These are phyloP conservation scores for Sardinella longiceps DNA, from an alignment of 2,797 vertebrate genomes.

Conservation along the genomic window DNA sequence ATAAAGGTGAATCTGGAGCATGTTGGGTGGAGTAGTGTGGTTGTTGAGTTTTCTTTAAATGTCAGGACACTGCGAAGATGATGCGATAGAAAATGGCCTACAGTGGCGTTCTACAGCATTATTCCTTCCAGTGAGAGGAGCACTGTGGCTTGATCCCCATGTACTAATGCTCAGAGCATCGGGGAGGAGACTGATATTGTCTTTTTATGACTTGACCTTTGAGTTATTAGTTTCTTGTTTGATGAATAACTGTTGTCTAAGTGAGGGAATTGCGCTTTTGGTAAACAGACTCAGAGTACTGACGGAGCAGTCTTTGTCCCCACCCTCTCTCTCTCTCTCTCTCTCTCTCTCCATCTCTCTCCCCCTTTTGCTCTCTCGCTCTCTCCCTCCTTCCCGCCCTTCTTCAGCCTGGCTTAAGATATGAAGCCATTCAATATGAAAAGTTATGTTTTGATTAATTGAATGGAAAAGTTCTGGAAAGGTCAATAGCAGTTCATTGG, in stretches of 20 bases:
- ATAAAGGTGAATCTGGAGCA: not conserved
- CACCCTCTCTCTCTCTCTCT: conserved; percentile 39
- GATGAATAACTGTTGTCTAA: conserved; percentile 77
- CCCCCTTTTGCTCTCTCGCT: conserved; percentile 44
- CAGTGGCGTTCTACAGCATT: not conserved
- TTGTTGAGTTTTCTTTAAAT: conserved; percentile 15
- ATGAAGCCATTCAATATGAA: conserved; percentile 59
- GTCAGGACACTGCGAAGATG: not conserved
- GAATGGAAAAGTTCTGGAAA: conserved; percentile 68
- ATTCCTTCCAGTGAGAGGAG: not conserved
- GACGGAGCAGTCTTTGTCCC: conserved; percentile 40
- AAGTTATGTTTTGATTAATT: conserved; percentile 63
- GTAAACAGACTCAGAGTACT: conserved; percentile 59
- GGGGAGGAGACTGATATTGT: conserved; percentile 80
- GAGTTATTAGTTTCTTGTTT: conserved; percentile 78
- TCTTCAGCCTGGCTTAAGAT: conserved; percentile 55
- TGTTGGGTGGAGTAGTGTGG: not conserved
- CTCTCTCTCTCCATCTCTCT: conserved; percentile 51
- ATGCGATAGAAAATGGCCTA: not conserved
- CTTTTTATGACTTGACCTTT: conserved; percentile 84
- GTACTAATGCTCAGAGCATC: conserved; percentile 67
- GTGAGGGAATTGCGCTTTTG: conserved; percentile 67
- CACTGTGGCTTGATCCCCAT: not conserved
- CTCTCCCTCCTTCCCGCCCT: conserved; percentile 49
- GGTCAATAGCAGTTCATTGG: conserved; percentile 75